phyloP scores from a whole-genome alignment of 2,113 vertebrate genomes.

The Pelvicachromis taeniatus region DNA sequence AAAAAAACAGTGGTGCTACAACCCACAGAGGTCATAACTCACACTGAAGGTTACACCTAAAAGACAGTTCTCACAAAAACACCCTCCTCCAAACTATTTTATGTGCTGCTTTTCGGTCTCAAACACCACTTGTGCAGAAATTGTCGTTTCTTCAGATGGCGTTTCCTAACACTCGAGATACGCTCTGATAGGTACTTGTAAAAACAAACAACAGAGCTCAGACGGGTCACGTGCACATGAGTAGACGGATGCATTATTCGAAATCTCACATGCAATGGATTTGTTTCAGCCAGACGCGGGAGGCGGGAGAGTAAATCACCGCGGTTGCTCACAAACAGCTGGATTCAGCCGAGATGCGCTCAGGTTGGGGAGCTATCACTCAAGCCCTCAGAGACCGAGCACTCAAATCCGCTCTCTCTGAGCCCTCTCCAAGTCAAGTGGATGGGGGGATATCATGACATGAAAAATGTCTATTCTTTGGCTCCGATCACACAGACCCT shows the following conservation, averaged over 20 bases:
- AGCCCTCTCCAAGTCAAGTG: slow-evolving; percentile 66
- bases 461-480: slow-evolving; percentile 52
- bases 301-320: slow-evolving; percentile 49
- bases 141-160: background rate
- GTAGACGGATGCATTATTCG: background rate
- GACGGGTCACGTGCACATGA: background rate
- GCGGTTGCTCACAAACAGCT: slow-evolving; percentile 53
- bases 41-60: background rate
- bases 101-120: background rate
- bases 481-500: slow-evolving; percentile 58
- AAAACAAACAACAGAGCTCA: slow-evolving; percentile 5
- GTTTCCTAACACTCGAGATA: background rate
- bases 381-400: slow-evolving; percentile 57
- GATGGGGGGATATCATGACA: slow-evolving; percentile 38
- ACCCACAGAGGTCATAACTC: slow-evolving; percentile 2
- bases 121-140: background rate
- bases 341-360: slow-evolving; percentile 32
- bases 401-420: slow-evolving; percentile 49
- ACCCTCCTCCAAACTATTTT: background rate
- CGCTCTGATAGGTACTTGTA: background rate
- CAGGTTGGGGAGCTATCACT: slow-evolving; percentile 67
- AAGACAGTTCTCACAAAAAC: background rate
- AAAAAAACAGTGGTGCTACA: background rate
- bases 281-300: slow-evolving; percentile 21
- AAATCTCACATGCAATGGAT: slow-evolving; percentile 27